Base-by-base conservation (phyloP, 2,888 invertebrate species). In the Arrhopalites spinosus region DNA sequence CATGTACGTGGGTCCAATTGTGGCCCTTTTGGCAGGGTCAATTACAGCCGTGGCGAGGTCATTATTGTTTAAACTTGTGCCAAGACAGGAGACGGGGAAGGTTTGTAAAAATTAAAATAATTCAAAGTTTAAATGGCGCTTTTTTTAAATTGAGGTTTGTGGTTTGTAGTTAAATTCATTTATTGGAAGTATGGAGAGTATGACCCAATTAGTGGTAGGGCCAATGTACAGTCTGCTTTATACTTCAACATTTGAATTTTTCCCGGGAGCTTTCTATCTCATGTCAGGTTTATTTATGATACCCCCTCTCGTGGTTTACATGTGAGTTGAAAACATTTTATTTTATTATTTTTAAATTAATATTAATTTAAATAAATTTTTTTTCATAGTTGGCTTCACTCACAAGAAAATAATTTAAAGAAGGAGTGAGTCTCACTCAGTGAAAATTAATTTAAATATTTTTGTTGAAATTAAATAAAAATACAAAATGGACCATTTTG, bases 41-140 rank as follows among this genome's bases (percentile, higher is more conserved):
- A 73, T 66, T 11, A 80, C 78, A 77, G 64, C 81, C 17, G 78
- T 80, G 11, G 78, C 81, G 3, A 88, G 94, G n/a, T 92, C 94
- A 0, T 91, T 93, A 88, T 90, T 91, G 0, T 93, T 93, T 0
- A 94, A 94, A 86, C 88, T 92, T 29, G 89, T 93, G 29, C 88
- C 91, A 0, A 85, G 88, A 0, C 87, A 89, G 45, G 93, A 94
- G 84, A 88, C 92, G 86, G 94, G 93, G 88, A 84, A 83, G 71
- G 56, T 91, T 45, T 45, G 45, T 7, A 45, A 45, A 11, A 15
- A 15, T 11, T 45, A 11, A 11, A 45, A 15, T 11, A 45, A 11
- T 45, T 7, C 7, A 45, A 45, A 45, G 15, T 45, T 45, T 45
- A 11, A 7, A 45, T 45, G 7, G 45, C 7, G 7, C 15, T 45